phyloP scores from a whole-genome alignment of 2,888 invertebrate species.

The Tinea trinotella region DNA sequence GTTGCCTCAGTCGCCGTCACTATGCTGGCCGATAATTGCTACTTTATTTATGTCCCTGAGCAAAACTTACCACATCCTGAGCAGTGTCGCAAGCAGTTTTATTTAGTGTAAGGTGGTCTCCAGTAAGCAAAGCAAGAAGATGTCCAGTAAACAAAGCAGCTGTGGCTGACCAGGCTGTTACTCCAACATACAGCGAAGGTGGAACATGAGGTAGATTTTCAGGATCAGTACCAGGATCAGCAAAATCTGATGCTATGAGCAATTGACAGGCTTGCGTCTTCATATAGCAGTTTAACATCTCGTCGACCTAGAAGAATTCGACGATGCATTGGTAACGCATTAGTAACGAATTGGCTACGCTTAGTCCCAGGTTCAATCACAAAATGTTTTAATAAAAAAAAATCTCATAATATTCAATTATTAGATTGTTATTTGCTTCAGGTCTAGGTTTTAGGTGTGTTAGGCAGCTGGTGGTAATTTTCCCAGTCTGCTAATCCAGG shows the following conservation, averaged over 20 bases:
- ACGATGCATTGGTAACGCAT: no score
- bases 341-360: no score
- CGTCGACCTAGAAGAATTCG: slow-evolving; percentile 79
- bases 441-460: no score
- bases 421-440: no score
- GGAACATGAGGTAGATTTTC: slow-evolving; percentile 33
- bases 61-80: slow-evolving; percentile 34
- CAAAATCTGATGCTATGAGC: slow-evolving; percentile 66
- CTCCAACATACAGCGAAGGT: slow-evolving; percentile 75
- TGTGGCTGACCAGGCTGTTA: slow-evolving; percentile 56
- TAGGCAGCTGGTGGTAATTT: no score
- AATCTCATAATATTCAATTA: no score
- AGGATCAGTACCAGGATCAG: slow-evolving; percentile 37
- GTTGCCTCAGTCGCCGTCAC: no score
- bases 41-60: neutral
- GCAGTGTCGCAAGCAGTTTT: slow-evolving; percentile 32
- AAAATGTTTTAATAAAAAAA: no score
- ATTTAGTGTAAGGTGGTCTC: slow-evolving; percentile 41
- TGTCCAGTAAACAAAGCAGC: slow-evolving; percentile 74
- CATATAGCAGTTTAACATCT: slow-evolving; percentile 85
- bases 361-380: no score
- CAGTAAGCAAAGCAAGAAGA: slow-evolving; percentile 75
- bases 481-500: no score
- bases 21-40: no score
- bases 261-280: slow-evolving; percentile 79